These are phyloP conservation scores for Apantesis nais DNA, from an alignment of 2,888 invertebrate species.

Conservation along the genomic window DNA sequence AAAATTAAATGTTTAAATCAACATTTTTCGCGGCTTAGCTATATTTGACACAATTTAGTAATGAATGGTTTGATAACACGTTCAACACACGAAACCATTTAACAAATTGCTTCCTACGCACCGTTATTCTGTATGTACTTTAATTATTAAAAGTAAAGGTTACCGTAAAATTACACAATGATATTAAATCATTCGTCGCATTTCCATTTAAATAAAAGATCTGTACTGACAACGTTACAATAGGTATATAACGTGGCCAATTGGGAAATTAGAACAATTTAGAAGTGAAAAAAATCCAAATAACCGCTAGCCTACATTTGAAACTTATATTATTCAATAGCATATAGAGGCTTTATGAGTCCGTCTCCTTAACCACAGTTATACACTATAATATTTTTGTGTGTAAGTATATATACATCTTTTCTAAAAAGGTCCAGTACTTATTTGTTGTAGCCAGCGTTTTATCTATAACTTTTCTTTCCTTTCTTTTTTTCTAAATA, in stretches of 20 bases:
- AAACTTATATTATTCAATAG: background rate
- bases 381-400: too few relatives aligned
- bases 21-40: background rate
- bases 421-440: background rate
- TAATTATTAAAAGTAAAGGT: constrained; percentile 2
- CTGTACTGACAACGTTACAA: background rate
- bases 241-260: background rate
- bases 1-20: background rate
- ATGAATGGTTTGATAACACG: background rate
- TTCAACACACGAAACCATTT: background rate
- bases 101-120: constrained; percentile 6
- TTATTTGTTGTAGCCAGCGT: background rate
- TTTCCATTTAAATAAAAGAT: constrained; percentile 9
- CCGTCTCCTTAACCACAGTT: too few relatives aligned
- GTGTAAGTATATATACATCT: too few relatives aligned
- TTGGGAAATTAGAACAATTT: constrained; percentile 2
- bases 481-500: too few relatives aligned
- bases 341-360: too few relatives aligned
- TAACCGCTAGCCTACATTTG: background rate
- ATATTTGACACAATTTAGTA: background rate
- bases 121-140: background rate
- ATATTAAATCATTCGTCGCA: constrained; percentile 5
- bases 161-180: background rate
- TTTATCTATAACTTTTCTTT: background rate
- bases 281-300: background rate